Evolutionary conservation across 2,797 vertebrate genomes (phyloP), one percentile per base, ranked within the genome.

Genomic region (Varecia variegata): DNA sequence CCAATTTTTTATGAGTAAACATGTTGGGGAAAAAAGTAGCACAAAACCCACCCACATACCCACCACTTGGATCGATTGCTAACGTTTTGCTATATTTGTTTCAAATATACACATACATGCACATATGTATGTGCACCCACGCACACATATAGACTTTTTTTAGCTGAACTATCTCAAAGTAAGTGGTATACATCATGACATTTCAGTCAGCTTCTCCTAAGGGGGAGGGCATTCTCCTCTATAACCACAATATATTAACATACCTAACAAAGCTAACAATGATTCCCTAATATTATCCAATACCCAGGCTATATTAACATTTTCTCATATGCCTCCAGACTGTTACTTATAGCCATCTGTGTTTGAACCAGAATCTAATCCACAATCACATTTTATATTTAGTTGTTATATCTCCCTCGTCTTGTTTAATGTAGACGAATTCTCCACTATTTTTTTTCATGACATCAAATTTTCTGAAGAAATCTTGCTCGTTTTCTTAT

Each of bases 301-400:
- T 25, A 70, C 9, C 2, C 50, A 56, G 54, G 54, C 45, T 20
- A 13, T 18, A 25, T 14, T 56, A 76, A 74, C 70, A 83, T 32
- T 56, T 76, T 58, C 47, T 90, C 27, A 87, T 21, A 45, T 54
- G 90, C 54, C 13, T 38, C 35, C 50, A 94, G 43, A 90, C 43
- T 60, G 21, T 27, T 74, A 90, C n/a, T 95, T 89, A n/a, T 15
- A n/a, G 27, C 9, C 62, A 71, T 25, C 17, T 93, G 45, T 56
- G 9, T 65, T 60, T 90, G 52, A 92, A 65, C 13, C n/a, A 93
- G 58, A 90, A 43, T 77, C 81, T 95, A 92, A 91, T 38, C 40
- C 65, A 32, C 23, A 45, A 76, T 47, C 23, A 92, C 14, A 83
- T 7, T 77, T 91, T 47, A 81, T 18, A 54, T 85, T 30, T 40